Percentiles rank a stretch among this genome's conserved stretches.
phyloP scores from a whole-genome alignment of 2,113 vertebrate species.

The Saguinus midas region DNA sequence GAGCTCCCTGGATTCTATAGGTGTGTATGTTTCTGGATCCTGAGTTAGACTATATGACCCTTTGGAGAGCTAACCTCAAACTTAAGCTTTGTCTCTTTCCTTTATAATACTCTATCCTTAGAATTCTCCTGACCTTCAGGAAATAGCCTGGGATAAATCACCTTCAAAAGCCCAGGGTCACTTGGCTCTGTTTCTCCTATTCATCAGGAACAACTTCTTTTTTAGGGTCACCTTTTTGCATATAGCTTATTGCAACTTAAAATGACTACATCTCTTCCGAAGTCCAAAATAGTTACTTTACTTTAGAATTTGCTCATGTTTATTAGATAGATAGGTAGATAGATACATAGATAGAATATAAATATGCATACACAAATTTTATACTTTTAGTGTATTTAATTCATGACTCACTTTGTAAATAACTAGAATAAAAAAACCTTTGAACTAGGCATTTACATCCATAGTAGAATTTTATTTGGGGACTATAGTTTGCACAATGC shows the following conservation, averaged over 20 bases:
- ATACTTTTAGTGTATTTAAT: background rate
- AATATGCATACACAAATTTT: background rate
- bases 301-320: background rate
- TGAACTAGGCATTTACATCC: background rate
- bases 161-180: background rate
- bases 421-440: background rate
- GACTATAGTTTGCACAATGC: background rate
- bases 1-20: background rate
- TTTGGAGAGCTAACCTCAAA: background rate
- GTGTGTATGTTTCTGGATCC: background rate
- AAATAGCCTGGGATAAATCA: background rate
- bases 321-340: background rate
- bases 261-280: background rate
- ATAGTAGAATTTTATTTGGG: background rate
- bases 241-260: background rate
- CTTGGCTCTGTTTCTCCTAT: background rate
- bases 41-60: background rate
- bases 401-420: background rate
- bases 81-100: background rate
- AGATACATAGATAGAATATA: background rate
- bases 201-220: background rate
- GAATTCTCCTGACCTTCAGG: background rate
- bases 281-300: background rate
- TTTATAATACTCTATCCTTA: background rate
- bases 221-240: background rate